A percentile compares a stretch with the other conserved stretches of the same genome.
phyloP scores from a whole-genome alignment of 2,113 vertebrate genomes.

The Propithecus coquereli region DNA sequence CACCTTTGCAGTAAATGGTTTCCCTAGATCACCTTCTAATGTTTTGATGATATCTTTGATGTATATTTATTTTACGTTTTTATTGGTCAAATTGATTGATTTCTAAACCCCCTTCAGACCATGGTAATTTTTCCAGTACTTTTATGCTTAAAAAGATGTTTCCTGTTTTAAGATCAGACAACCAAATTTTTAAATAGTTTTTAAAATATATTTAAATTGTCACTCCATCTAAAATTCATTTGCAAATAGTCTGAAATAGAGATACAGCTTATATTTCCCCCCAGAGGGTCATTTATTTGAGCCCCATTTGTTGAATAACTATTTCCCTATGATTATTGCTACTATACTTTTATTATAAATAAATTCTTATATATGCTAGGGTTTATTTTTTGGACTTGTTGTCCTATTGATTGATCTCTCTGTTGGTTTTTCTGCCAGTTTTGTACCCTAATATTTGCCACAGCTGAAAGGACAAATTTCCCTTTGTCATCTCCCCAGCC shows the following conservation, averaged over 20 bases:
- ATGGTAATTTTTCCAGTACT: neutral
- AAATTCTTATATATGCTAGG: neutral
- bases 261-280: neutral
- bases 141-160: neutral
- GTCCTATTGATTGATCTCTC: neutral
- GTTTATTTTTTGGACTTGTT: neutral
- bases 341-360: neutral
- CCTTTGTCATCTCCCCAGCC: neutral
- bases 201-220: neutral
- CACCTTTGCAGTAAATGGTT: conserved; percentile 34
- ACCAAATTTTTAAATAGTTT: neutral
- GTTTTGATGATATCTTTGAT: neutral
- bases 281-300: neutral
- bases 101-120: neutral
- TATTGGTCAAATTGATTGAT: neutral
- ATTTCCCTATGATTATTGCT: neutral
- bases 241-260: neutral
- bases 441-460: neutral
- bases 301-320: neutral
- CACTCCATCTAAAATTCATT: conserved; percentile 28
- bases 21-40: neutral
- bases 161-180: neutral
- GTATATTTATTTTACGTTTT: neutral
- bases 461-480: neutral
- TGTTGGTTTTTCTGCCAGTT: neutral